A percentile compares a stretch with the other conserved stretches of the same genome.
phyloP scores from a whole-genome alignment of 1,140 invertebrate species.

The Mactra quadrangularis region DNA sequence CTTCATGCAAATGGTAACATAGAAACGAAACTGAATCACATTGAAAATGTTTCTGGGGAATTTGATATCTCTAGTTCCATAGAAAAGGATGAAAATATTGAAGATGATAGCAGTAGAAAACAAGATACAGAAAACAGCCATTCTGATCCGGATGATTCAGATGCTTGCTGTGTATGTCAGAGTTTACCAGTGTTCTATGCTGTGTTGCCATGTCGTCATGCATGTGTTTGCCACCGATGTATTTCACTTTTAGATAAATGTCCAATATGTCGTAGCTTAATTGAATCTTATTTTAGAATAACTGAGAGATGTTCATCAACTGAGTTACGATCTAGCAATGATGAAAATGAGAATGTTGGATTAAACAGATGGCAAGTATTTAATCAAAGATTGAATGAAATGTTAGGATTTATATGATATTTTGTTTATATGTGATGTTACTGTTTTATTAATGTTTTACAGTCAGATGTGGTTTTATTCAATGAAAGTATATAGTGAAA shows the following conservation, averaged over 20 bases:
- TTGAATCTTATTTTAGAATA: constrained; percentile 89
- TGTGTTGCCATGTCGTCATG: constrained; percentile 92
- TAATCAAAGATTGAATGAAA: constrained; percentile 69
- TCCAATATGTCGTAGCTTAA: constrained; percentile 91
- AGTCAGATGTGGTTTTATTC: too few relatives aligned
- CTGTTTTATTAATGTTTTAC: not conserved
- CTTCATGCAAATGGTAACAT: too few relatives aligned
- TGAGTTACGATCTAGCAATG: not conserved
- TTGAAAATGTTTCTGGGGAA: not conserved
- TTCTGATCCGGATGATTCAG: not conserved
- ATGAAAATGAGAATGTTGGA: not conserved
- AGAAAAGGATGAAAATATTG: not conserved
- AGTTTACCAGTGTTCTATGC: constrained; percentile 89
- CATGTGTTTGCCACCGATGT: constrained; percentile 89
- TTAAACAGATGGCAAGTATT: constrained; percentile 41
- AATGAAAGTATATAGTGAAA: too few relatives aligned
- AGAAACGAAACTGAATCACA: too few relatives aligned
- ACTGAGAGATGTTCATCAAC: constrained; percentile 6
- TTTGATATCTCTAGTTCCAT: not conserved
- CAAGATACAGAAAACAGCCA: not conserved
- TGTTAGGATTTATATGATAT: constrained; percentile 69
- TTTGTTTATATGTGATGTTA: not conserved
- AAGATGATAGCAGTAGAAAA: not conserved
- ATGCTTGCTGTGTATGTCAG: constrained; percentile 88
- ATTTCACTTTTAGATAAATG: constrained; percentile 84